These are phyloP conservation scores for Halcyon malimbica DNA, from an alignment of 2,113 vertebrate species.

Conservation along the genomic window DNA sequence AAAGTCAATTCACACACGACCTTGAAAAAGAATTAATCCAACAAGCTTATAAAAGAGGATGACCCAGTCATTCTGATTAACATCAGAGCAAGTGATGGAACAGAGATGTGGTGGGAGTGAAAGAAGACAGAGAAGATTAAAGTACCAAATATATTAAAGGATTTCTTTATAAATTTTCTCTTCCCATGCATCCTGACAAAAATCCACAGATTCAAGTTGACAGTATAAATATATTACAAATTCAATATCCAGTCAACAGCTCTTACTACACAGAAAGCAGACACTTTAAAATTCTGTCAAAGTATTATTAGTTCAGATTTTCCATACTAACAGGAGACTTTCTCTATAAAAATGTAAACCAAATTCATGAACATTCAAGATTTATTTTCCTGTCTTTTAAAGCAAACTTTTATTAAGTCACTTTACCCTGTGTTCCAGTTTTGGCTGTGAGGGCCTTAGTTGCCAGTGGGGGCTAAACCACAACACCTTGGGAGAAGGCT, in stretches of 20 bases:
- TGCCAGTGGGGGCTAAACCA: not conserved
- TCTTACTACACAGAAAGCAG: not conserved
- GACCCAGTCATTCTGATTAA: slow-evolving; percentile 38
- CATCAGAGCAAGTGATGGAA: not conserved
- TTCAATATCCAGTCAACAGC: not conserved
- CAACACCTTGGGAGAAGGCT: not conserved
- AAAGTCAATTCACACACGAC: slow-evolving; percentile 43
- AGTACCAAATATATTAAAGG: not conserved
- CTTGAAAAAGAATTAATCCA: slow-evolving; percentile 42
- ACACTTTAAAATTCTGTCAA: not conserved
- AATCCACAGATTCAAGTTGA: not conserved
- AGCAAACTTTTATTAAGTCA: not conserved
- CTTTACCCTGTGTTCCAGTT: not conserved
- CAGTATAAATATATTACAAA: not conserved
- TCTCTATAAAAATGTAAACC: not conserved
- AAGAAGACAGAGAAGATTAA: not conserved
- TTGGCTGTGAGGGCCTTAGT: not conserved
- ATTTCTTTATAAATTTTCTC: not conserved
- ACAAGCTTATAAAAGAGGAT: not conserved
- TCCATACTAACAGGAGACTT: not conserved
- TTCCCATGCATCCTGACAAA: not conserved
- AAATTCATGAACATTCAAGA: not conserved
- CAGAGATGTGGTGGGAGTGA: not conserved
- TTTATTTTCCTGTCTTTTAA: not conserved
- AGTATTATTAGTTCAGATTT: not conserved